Conservation (phyloP, 2,113 vertebrate species). For the Brienomyrus longianalis region DNA sequence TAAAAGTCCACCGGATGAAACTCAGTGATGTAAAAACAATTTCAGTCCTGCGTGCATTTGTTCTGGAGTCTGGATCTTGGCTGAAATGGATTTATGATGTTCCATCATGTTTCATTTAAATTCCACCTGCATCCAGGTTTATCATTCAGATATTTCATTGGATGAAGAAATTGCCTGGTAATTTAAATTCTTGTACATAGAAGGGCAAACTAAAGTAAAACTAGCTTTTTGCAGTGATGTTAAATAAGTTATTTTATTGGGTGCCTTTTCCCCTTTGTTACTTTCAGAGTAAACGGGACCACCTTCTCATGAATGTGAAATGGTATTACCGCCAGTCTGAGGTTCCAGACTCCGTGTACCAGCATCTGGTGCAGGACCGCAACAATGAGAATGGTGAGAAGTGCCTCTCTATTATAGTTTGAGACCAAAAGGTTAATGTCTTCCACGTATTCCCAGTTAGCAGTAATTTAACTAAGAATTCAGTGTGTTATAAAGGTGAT, state of each 20-base stretch:
- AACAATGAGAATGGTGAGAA: slow-evolving; percentile 94
- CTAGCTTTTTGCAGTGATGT: not conserved
- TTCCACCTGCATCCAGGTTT: not conserved
- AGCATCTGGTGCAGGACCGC: slow-evolving; percentile 98
- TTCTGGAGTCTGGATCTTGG: not conserved
- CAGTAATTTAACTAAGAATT: not conserved
- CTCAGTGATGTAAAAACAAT: not conserved
- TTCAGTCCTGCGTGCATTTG: not conserved
- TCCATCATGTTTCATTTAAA: not conserved
- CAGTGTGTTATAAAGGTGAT: not conserved
- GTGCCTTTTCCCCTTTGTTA: slow-evolving; percentile 1
- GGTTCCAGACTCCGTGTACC: slow-evolving; percentile 98
- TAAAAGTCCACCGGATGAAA: not conserved
- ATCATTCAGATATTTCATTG: not conserved
- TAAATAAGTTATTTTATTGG: not conserved
- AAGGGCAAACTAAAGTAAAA: not conserved
- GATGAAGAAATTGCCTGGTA: not conserved
- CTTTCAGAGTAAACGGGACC: slow-evolving; percentile 95
- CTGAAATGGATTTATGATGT: not conserved
- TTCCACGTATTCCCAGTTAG: not conserved
- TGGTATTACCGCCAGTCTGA: slow-evolving; percentile 99
- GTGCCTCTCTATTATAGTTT: not conserved
- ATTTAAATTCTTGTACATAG: not conserved
- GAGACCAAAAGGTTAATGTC: not conserved
- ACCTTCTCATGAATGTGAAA: slow-evolving; percentile 98